Evolutionary conservation across 2,888 invertebrate genomes (phyloP).

Genomic region (Melinaea marsaeus): DNA sequence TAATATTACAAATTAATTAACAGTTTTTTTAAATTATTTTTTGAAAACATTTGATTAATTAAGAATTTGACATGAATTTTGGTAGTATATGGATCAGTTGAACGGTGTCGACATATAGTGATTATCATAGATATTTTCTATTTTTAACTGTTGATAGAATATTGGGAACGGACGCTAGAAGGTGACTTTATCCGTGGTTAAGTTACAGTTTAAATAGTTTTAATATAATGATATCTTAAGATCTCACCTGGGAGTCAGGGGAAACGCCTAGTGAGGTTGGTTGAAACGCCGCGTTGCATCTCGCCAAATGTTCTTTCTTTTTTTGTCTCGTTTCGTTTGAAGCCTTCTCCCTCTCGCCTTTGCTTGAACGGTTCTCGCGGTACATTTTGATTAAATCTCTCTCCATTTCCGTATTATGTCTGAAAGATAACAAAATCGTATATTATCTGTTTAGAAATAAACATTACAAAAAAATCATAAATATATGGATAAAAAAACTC

Average conservation of each 20-base stretch:
- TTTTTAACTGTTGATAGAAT: too few relatives aligned
- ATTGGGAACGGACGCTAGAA: too few relatives aligned
- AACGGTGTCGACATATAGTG: too few relatives aligned
- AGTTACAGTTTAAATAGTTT: too few relatives aligned
- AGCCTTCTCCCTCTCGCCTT: conserved; percentile 43
- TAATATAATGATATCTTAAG: too few relatives aligned
- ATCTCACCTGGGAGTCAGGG: conserved; percentile 29
- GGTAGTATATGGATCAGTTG: too few relatives aligned
- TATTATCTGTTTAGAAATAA: neutral
- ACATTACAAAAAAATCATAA: conserved; percentile 3
- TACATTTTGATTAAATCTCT: conserved; percentile 85
- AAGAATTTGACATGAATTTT: too few relatives aligned
- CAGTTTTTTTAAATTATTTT: too few relatives aligned
- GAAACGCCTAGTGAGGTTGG: conserved; percentile 41
- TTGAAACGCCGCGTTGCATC: conserved; percentile 60
- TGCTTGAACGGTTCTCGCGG: conserved; percentile 76
- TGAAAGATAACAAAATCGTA: conserved; percentile 42
- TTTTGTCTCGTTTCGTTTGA: conserved; percentile 57
- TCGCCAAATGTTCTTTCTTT: conserved; percentile 64
- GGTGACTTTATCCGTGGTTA: too few relatives aligned
- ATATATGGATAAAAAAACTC: conserved; percentile 31
- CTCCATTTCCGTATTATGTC: conserved; percentile 91
- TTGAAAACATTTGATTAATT: too few relatives aligned
- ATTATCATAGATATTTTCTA: too few relatives aligned
- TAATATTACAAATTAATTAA: too few relatives aligned